Base-by-base conservation (phyloP, 2,113 vertebrate genomes). In the Notechis scutatus region DNA sequence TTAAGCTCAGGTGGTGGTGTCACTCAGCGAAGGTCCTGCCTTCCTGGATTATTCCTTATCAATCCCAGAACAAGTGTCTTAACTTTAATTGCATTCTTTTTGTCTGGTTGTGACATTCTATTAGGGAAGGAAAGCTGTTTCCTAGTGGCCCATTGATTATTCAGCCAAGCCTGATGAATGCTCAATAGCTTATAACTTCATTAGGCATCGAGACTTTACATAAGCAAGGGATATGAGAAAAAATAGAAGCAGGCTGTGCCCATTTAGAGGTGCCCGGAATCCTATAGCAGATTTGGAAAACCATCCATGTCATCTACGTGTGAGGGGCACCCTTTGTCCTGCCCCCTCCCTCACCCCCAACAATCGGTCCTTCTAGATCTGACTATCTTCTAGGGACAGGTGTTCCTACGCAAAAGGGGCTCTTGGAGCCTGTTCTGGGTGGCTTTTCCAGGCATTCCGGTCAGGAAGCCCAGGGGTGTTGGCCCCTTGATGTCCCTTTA, bases 341-440 rank as follows among this genome's bases (percentile, higher is more conserved):
- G 2, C 39, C 23, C 24, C 6, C 20, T 50, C 47, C 47, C 47
- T 50, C 47, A 9, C 12, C 2, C 42, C 47, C 3, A 0, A 9
- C 1, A 3, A 24, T 3, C 18, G 4, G 1, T 26, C 45, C 87
- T 42, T 54, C 4, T 56, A 9, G 23, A 61, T n/a, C 39, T 50
- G 8, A 3, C 2, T 81, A 15, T 2, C 15, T 81, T 93, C 87
- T 56, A 50, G 21, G 92, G 85, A 87, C 89, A 5, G 0, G 3
- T 1, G 18, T 95, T 26, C 11, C 50, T 29, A 23, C 1, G 85
- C 12, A 14, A 86, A 87, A 88, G 0, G 26, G 69, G 1, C 93
- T 92, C 95, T 87, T 29, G 88, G 39, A n/a, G 1, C n/a, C 94
- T 96, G 14, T 5, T 34, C 14, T 39, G 69, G n/a, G 7, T 81